Base-by-base conservation (phyloP, 2,797 vertebrate genomes). In the Hephaestus fuliginosus region DNA sequence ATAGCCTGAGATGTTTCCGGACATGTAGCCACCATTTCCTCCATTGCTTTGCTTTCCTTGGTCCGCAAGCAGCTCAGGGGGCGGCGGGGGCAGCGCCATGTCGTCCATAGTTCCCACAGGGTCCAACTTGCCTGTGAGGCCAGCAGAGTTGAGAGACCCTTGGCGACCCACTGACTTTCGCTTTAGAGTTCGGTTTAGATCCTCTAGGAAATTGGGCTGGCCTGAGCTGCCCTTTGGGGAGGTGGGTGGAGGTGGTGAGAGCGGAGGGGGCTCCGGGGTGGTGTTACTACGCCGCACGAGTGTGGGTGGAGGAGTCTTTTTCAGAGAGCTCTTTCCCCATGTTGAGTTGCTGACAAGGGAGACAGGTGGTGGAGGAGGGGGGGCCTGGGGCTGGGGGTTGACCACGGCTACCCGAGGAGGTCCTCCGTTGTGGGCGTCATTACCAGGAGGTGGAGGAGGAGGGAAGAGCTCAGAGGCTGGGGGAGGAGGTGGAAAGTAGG, bases 141-240 rank as follows among this genome's bases (percentile, higher is more conserved):
- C 95, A 0, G 96, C 84, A 0, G 97, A 96, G 39, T 95, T 96
- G 1, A 97, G 93, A 0, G 97, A 97, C 81, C 97, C 95, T 0
- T 98, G 98, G 70, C 97, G 95, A 1, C 96, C 98, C 88, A 97
- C 96, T 44, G 98, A 99, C 92, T 99, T 99, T 74, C 98, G 95
- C 81, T 97, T 97, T 89, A 99, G 95, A 12, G 98, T 99, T 96
- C 97, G 95, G 93, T 97, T 95, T 78, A 99, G 97, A 90, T 99
- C 98, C 1, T 97, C 97, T 88, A 99, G 91, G 92, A 99, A 99
- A 20, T 97, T 97, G 2, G 97, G 97, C 92, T 97, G 97, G 76
- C 97, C 97, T 0, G 96, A 95, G 94, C 96, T 90, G 70, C 97
- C 94, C 81, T 98, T 98, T 0, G 98, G 98, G 22, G 97, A 96